Evolutionary conservation across 1,140 invertebrate species (phyloP), one percentile per base, ranked within the genome.

Genomic region (Drosophila elegans): DNA sequence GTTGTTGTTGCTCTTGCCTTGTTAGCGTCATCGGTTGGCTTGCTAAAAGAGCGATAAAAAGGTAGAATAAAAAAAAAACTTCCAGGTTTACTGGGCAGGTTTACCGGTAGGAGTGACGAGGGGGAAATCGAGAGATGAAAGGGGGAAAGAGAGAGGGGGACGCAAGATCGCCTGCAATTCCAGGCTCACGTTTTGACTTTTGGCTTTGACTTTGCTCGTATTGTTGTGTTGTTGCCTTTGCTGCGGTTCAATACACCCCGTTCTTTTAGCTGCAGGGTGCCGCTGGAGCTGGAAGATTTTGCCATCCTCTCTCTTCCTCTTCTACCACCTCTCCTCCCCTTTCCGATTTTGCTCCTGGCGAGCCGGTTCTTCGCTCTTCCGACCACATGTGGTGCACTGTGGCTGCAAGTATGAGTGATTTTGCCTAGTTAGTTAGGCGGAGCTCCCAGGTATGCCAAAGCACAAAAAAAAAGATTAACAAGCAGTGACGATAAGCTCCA

Each of bases 151-250:
- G 29, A 7, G 29, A 7, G 25, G 56, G 29, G 38, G 41, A 25
- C 55, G 25, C 39, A 39, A 51, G 74, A 67, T 76, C 42, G 59
- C 75, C 55, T 72, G 74, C 44, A 48, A 63, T 66, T 66, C 77
- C 77, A 89, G 85, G 85, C 84, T 89, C 84, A 89, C 84, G 84
- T 89, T 89, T 89, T 89, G 84, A 89, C 84, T 89, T 89, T 89
- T 89, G 84, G 85, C 84, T 89, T 78, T 62, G 60, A 41, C 71
- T 74, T 46, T 73, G 71, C 55, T 74, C 60, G 62, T 39, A 52
- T 69, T 74, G 51, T 54, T 21, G 39, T 36, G 41, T 49, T 38
- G 32, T 49, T 38, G 32, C 49, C 13, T 52, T 36, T 41, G 41
- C 32, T 49, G 54, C 74, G 78, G 81, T 85, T 85, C 80, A 84